Evolutionary conservation across 2,888 invertebrate genomes (phyloP).

Genomic region (Sthenelais limicola): DNA sequence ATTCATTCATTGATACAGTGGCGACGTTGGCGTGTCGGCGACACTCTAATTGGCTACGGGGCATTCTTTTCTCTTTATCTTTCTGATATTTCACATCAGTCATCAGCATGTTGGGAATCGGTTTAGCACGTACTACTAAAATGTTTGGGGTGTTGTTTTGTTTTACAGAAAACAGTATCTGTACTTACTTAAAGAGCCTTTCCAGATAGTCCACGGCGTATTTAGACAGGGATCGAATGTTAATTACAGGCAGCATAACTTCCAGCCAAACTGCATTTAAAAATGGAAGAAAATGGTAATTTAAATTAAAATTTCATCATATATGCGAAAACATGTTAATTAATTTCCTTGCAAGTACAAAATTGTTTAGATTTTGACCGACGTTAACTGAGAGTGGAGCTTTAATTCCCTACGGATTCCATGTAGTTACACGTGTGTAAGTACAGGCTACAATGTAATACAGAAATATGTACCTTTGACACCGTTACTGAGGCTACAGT

Average conservation of each 20-base stretch:
- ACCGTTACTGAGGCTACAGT: conserved; percentile 65
- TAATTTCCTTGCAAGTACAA: background rate
- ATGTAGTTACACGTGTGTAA: background rate
- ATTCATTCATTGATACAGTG: too few relatives aligned
- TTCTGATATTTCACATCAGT: too few relatives aligned
- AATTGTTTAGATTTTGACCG: background rate
- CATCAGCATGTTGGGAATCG: too few relatives aligned
- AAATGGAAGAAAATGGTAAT: background rate
- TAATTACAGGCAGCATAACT: conserved; percentile 70
- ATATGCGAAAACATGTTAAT: too few relatives aligned
- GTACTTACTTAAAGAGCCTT: conserved; percentile 64
- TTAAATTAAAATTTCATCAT: background rate
- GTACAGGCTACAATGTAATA: too few relatives aligned
- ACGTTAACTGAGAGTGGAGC: background rate
- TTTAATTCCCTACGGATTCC: background rate
- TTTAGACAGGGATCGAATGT: conserved; percentile 64
- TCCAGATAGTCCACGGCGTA: conserved; percentile 71
- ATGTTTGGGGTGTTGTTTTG: too few relatives aligned
- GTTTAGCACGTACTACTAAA: too few relatives aligned
- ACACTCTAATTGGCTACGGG: too few relatives aligned
- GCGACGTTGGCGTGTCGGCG: too few relatives aligned
- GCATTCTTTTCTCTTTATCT: too few relatives aligned
- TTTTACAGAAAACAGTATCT: too few relatives aligned
- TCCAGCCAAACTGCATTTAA: conserved; percentile 71
- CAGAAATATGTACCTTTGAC: conserved; percentile 64